phyloP scores from a whole-genome alignment of 2,113 vertebrate species.

The Perccottus glenii region DNA sequence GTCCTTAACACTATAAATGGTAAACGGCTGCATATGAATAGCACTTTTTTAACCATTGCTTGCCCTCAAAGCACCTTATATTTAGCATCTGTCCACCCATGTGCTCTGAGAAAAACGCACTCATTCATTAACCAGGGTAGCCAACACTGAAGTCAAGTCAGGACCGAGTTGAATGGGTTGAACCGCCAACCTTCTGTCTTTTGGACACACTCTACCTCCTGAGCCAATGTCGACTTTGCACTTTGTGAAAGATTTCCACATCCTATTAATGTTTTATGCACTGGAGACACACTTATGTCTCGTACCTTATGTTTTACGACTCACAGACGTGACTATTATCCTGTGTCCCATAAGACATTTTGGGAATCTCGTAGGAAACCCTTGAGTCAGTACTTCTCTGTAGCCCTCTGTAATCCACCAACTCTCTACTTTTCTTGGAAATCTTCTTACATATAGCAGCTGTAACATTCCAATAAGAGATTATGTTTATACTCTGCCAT shows the following conservation, averaged over 20 bases:
- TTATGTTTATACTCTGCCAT: constrained; percentile 31
- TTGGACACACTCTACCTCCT: no score
- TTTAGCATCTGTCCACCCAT: no score
- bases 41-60: no score
- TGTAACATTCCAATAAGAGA: constrained; percentile 5
- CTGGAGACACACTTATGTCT: background rate
- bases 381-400: background rate
- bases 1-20: no score
- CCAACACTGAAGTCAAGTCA: no score
- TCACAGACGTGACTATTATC: background rate
- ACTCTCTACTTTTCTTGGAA: background rate
- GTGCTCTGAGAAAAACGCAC: no score
- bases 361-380: background rate
- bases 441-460: background rate
- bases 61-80: no score
- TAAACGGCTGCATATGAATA: no score
- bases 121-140: no score
- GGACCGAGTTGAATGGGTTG: no score
- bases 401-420: background rate
- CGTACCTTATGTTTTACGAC: background rate
- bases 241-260: background rate
- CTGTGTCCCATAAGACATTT: background rate
- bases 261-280: background rate
- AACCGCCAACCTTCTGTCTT: no score
- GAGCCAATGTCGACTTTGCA: background rate